A percentile compares a stretch with the other conserved stretches of the same genome.
Evolutionary conservation across 2,797 vertebrate genomes (phyloP).

Genomic region (Pristis pectinata): DNA sequence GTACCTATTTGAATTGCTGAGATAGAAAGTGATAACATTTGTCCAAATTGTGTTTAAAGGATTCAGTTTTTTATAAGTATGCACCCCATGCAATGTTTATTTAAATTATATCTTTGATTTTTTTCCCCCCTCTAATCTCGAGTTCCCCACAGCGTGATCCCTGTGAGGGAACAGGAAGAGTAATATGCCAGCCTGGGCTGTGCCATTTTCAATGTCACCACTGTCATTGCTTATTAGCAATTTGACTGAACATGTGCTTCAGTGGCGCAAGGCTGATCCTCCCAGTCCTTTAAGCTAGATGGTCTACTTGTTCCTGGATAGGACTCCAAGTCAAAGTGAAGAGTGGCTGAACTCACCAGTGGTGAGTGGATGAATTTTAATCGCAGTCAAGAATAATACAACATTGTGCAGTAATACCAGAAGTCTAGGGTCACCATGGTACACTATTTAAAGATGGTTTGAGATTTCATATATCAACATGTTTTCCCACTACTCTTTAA

Average conservation of each 20-base stretch:
- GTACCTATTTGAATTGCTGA: background rate
- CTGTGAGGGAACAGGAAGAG: background rate
- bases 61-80: background rate
- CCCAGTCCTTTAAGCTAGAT: background rate
- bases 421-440: background rate
- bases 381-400: background rate
- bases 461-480: conserved; percentile 20
- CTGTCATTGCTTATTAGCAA: background rate
- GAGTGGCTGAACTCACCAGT: background rate
- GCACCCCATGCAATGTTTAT: background rate
- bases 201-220: background rate
- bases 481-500: conserved; percentile 31
- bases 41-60: background rate
- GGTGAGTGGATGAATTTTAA: background rate
- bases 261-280: background rate
- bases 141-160: background rate
- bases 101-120: background rate
- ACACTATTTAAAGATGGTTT: background rate
- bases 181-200: background rate
- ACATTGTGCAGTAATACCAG: background rate
- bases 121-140: background rate
- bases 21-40: background rate
- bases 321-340: background rate
- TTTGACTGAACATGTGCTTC: background rate
- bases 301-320: background rate